Conservation (phyloP, 2,888 invertebrate species). For the Candidula unifasciata region DNA sequence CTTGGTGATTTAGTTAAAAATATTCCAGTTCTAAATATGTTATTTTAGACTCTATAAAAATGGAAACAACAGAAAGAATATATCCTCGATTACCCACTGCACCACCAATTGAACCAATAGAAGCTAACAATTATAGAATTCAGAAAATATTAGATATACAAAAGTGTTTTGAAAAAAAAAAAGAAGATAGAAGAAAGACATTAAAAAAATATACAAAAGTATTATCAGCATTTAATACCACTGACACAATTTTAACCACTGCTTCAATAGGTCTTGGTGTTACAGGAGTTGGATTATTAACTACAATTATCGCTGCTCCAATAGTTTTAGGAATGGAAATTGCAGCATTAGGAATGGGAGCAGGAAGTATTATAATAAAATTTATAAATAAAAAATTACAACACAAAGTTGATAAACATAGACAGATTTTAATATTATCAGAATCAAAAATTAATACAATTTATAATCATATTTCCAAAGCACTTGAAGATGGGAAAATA, state of each 20-base stretch:
- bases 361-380: too few relatives aligned
- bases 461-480: not conserved
- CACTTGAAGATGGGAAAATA: not conserved
- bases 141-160: slow-evolving; percentile 31
- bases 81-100: not conserved
- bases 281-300: too few relatives aligned
- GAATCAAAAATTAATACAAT: too few relatives aligned
- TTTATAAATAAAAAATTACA: too few relatives aligned
- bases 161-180: not conserved
- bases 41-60: slow-evolving; percentile 24
- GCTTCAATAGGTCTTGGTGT: too few relatives aligned
- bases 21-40: slow-evolving; percentile 49
- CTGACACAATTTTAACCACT: too few relatives aligned
- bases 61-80: not conserved
- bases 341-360: too few relatives aligned
- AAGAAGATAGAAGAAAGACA: slow-evolving; percentile 17
- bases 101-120: not conserved
- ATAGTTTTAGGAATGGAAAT: too few relatives aligned
- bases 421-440: too few relatives aligned
- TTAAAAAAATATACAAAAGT: slow-evolving; percentile 1
- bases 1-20: slow-evolving; percentile 49
- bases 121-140: slow-evolving; percentile 17
- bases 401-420: too few relatives aligned
- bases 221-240: too few relatives aligned
- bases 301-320: too few relatives aligned